Evolutionary conservation across 2,113 vertebrate genomes (phyloP).

Genomic region (Aegithalos caudatus): DNA sequence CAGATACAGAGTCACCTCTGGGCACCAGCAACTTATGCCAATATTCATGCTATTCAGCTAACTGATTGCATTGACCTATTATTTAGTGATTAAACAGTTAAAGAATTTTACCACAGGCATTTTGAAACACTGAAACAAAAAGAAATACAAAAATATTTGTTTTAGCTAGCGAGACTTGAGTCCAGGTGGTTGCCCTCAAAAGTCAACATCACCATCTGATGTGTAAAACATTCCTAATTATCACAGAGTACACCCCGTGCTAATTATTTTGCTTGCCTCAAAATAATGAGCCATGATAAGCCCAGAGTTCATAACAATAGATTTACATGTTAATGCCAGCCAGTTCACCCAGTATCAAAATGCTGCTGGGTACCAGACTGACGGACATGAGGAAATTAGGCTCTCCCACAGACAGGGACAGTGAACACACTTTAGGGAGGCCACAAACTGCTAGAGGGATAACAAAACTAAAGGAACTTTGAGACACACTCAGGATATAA

Average conservation of each 20-base stretch:
- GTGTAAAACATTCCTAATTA: slow-evolving; percentile 43
- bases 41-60: neutral
- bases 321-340: neutral
- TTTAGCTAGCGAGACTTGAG: neutral
- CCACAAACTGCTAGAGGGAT: neutral
- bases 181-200: slow-evolving; percentile 45
- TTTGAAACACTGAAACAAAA: neutral
- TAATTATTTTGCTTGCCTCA: slow-evolving; percentile 27
- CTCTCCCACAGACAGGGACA: neutral
- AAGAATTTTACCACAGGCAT: neutral
- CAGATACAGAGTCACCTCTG: neutral
- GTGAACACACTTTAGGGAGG: neutral
- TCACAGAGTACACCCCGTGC: neutral
- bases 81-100: neutral
- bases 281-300: slow-evolving; percentile 4
- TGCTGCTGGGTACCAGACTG: neutral
- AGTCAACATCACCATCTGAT: slow-evolving; percentile 60
- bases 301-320: neutral
- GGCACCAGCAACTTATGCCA: neutral
- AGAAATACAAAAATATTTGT: neutral
- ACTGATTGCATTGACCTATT: neutral
- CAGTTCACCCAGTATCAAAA: neutral
- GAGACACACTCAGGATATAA: neutral
- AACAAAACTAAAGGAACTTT: neutral
- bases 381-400: neutral